Conservation (phyloP, 1,140 invertebrate genomes). For the Venturia canescens region DNA sequence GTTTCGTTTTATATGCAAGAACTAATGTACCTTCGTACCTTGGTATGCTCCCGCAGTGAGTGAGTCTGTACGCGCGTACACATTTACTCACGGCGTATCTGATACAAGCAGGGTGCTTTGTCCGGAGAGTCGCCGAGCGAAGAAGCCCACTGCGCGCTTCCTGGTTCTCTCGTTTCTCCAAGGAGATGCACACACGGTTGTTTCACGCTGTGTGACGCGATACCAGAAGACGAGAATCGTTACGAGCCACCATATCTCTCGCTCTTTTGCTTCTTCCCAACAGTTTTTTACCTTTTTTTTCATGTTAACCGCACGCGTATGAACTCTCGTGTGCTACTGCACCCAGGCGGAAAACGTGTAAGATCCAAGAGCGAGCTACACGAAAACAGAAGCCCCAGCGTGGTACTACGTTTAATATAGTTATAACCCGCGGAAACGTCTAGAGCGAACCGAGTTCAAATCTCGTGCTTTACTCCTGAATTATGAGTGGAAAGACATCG, state of each 20-base stretch:
- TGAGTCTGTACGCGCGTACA: no score
- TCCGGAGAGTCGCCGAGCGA: conserved; percentile 18
- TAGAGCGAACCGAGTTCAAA: not conserved
- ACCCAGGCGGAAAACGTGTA: conserved; percentile 6
- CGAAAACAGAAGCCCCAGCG: conserved; percentile 8
- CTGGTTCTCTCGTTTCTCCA: conserved; percentile 39
- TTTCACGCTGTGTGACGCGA: conserved; percentile 15
- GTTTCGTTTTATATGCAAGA: not conserved
- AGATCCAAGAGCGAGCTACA: conserved; percentile 12
- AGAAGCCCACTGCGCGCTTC: conserved; percentile 35
- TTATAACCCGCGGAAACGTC: not conserved
- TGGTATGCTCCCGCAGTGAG: no score
- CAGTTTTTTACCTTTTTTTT: no score
- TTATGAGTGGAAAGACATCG: not conserved
- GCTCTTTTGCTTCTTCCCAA: not conserved
- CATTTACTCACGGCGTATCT: not conserved
- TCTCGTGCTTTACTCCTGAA: not conserved
- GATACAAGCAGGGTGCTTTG: conserved; percentile 13
- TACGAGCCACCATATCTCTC: conserved; percentile 1
- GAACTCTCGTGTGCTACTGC: no score
- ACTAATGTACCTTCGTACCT: not conserved
- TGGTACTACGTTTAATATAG: not conserved
- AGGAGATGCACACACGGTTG: conserved; percentile 22
- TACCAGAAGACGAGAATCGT: not conserved
- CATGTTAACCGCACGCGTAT: conserved; percentile 1